Evolutionary conservation across 2,888 invertebrate species (phyloP).

Genomic region (Urechis unicinctus): DNA sequence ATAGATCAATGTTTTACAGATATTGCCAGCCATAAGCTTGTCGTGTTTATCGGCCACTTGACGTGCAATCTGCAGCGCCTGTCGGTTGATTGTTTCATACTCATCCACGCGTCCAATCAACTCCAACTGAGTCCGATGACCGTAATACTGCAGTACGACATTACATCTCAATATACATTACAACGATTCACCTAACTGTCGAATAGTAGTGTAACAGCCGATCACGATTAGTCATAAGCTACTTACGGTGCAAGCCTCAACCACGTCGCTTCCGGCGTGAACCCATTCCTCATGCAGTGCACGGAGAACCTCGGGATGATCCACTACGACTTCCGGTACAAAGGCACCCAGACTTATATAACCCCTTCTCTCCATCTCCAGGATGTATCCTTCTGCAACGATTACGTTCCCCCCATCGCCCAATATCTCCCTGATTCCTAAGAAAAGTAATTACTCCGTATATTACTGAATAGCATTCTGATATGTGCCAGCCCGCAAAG

Average conservation of each 20-base stretch:
- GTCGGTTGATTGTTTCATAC: conserved; percentile 31
- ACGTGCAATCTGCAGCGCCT: conserved; percentile 37
- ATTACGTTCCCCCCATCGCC: too few species aligned
- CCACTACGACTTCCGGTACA: conserved; percentile 39
- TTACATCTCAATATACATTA: too few species aligned
- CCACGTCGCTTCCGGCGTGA: conserved; percentile 44
- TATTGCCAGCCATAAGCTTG: conserved; percentile 44
- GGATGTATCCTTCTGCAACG: too few species aligned
- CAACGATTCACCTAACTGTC: too few species aligned
- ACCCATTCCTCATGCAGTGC: too few species aligned
- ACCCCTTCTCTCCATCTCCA: too few species aligned
- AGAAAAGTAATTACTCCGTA: too few species aligned
- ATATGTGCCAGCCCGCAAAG: too few species aligned
- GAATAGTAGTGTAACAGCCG: background rate
- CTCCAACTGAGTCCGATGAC: conserved; percentile 38
- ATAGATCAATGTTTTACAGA: conserved; percentile 37
- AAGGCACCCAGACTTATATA: too few species aligned
- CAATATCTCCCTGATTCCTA: too few species aligned
- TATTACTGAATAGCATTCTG: too few species aligned
- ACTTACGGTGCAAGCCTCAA: conserved; percentile 39
- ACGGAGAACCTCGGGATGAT: conserved; percentile 34
- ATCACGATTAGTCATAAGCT: background rate
- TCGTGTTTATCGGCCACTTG: conserved; percentile 39
- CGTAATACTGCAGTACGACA: too few species aligned
- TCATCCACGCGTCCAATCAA: conserved; percentile 36